Percentiles rank a stretch among this genome's conserved stretches.
Conservation (phyloP, 1,140 invertebrate genomes). For the Lysiphlebus fabarum region DNA sequence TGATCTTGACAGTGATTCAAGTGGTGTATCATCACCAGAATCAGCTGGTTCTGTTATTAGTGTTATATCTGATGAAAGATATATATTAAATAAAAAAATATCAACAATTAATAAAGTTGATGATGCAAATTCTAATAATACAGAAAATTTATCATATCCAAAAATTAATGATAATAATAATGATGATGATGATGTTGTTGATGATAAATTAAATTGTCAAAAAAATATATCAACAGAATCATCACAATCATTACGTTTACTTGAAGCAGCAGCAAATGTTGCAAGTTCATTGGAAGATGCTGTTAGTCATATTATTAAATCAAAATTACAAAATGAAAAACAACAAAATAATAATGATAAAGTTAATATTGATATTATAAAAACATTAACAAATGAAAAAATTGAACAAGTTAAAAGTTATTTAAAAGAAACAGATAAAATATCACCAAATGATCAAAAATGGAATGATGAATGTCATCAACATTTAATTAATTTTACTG, state of each 20-base stretch:
- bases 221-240: conserved; percentile 21
- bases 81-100: conserved; percentile 18
- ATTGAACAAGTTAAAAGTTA: conserved; percentile 7
- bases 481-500: conserved; percentile 73
- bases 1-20: conserved; percentile 85
- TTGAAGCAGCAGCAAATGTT: conserved; percentile 66
- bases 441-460: conserved; percentile 47
- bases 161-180: conserved; percentile 5
- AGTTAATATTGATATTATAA: not conserved
- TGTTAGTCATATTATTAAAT: conserved; percentile 60
- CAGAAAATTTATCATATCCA: not conserved
- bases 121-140: not conserved
- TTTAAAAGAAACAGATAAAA: not conserved
- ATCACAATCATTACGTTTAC: conserved; percentile 49
- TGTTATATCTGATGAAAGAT: conserved; percentile 53
- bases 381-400: conserved; percentile 1
- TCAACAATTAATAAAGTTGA: conserved; percentile 1
- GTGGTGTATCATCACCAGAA: conserved; percentile 80
- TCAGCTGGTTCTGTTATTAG: conserved; percentile 83
- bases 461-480: conserved; percentile 65
- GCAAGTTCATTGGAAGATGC: conserved; percentile 66
- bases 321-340: not conserved
- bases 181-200: not conserved
- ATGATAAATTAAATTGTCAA: not conserved
- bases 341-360: too few species aligned